Evolutionary conservation across 2,113 vertebrate species (phyloP).

Genomic region (Turnix velox): DNA sequence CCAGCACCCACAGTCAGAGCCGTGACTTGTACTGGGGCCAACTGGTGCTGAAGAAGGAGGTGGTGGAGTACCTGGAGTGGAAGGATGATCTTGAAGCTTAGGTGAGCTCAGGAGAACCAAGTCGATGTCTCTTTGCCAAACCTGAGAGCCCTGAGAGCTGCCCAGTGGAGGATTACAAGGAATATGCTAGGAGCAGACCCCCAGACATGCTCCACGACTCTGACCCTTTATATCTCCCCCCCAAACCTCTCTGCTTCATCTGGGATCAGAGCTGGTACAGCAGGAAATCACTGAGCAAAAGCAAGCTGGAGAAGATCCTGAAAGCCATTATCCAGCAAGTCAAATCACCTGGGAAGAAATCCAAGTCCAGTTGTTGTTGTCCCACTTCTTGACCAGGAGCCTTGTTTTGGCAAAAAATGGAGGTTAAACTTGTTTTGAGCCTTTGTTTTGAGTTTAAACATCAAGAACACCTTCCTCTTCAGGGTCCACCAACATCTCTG

Average conservation of each 20-base stretch:
- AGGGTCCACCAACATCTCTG: neutral
- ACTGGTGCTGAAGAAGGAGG: neutral
- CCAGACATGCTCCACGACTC: neutral
- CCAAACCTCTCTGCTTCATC: neutral
- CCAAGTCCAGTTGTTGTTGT: neutral
- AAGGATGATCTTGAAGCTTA: neutral
- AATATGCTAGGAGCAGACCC: neutral
- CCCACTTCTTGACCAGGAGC: neutral
- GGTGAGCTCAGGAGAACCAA: fast-evolving
- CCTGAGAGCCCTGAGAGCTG: neutral
- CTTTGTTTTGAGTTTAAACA: neutral
- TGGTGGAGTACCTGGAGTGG: constrained; percentile 50
- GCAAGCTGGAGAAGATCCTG: neutral
- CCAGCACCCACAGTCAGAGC: neutral
- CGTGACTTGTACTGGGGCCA: constrained; percentile 22
- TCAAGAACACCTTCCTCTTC: neutral
- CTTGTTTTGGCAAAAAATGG: no score
- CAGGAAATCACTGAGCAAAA: neutral
- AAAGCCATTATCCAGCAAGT: neutral
- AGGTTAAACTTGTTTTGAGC: no score
- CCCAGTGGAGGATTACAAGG: neutral
- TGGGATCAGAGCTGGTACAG: constrained; percentile 47
- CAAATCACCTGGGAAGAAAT: neutral
- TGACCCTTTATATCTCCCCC: neutral
- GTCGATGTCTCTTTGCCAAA: neutral